Conservation (phyloP, 2,797 vertebrate genomes). For the Sebastolobus altivelis region DNA sequence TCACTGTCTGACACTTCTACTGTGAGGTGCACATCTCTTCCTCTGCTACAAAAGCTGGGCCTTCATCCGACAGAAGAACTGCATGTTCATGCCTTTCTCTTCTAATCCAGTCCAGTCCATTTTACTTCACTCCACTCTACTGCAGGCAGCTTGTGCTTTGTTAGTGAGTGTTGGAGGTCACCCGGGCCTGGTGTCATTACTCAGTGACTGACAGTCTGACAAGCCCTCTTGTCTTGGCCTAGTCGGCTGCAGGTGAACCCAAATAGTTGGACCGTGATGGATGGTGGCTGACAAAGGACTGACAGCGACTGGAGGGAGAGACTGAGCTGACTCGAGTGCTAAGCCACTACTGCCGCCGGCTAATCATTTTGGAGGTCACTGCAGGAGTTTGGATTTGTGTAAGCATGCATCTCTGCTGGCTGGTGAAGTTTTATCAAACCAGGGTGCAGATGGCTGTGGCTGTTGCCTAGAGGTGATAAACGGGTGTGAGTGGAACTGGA, state of each 20-base stretch:
- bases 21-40: constrained; percentile 16
- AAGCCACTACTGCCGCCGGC: constrained; percentile 30
- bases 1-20: constrained; percentile 19
- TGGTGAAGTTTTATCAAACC: constrained; percentile 51
- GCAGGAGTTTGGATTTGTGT: constrained; percentile 60
- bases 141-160: constrained; percentile 39
- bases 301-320: constrained; percentile 81
- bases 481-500: constrained; percentile 12
- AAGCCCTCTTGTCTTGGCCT: constrained; percentile 86
- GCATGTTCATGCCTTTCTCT: constrained; percentile 22
- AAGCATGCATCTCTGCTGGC: constrained; percentile 41
- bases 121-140: constrained; percentile 43
- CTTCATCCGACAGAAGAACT: neutral
- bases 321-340: constrained; percentile 47
- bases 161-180: constrained; percentile 67
- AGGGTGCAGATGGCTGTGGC: constrained; percentile 22
- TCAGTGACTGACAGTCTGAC: constrained; percentile 82
- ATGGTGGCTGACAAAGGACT: constrained; percentile 87
- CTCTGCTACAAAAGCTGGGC: constrained; percentile 7
- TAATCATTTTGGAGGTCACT: constrained; percentile 66
- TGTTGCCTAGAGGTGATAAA: constrained; percentile 48
- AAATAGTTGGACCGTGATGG: constrained; percentile 86
- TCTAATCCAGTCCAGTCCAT: constrained; percentile 5
- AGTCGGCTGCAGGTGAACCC: constrained; percentile 87
- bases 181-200: constrained; percentile 74